Evolutionary conservation across 2,797 vertebrate species (phyloP), one percentile per base, ranked within the genome.

Genomic region (Yasuhikotakia modesta): DNA sequence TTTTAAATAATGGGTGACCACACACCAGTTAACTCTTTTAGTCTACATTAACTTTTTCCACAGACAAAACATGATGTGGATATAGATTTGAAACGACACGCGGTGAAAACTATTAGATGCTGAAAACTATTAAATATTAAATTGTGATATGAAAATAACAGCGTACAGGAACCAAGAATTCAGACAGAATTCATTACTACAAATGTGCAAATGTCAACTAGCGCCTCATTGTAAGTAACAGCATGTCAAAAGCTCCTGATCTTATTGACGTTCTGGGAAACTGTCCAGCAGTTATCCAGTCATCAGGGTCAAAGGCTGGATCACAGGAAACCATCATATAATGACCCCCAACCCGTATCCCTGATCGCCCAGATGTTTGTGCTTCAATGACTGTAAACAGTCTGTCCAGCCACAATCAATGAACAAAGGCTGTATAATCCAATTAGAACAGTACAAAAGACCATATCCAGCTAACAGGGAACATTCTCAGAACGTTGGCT

Each of bases 231-330:
- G 61, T 43, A 73, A 79, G 70, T 35, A 66, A 48, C 24, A 65
- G 32, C 45, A 77, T 52, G 45, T 55, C 52, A 78, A 50, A 17
- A 61, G 71, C 35, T 16, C 6, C 13, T 74, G n/a, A 30, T 24
- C 60, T 24, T 53, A 35, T 21, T 57, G 50, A 46, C 63, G 67
- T 67, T 76, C 63, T 67, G 63, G 63, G 73, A 67, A 67, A 27
- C 52, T 57, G 22, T 73, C 71, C 60, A 64, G 8, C 22, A 72
- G 11, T 74, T 65, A 24, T 50, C 70, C n/a, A 16, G 32, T 43
- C 73, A 75, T 32, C 35, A 46, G 30, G 63, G 63, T 67, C 73
- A 76, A 57, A 21, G 63, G 65, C 17, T 12, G 21, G 8, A 30
- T 58, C 22, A 57, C 39, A 6, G 52, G 17, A 53, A 75, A 57